These are phyloP conservation scores for Oscheius myriophilus DNA, from an alignment of 2,888 invertebrate species.

Conservation along the genomic window DNA sequence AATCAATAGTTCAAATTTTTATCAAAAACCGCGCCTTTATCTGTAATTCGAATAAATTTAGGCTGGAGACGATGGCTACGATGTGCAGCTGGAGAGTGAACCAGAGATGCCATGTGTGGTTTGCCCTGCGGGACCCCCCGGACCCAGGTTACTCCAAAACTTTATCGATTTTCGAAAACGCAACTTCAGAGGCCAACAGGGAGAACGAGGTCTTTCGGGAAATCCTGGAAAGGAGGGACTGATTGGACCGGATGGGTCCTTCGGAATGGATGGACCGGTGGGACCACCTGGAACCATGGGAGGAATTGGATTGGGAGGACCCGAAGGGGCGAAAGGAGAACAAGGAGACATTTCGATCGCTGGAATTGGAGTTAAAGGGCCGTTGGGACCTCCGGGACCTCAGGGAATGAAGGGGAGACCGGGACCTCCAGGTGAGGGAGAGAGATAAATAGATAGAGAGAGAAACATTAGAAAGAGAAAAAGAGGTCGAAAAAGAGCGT, in stretches of 20 bases:
- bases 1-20: too few species aligned
- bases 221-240: slow-evolving; percentile 53
- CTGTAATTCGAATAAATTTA: not conserved
- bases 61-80: slow-evolving; percentile 67
- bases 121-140: slow-evolving; percentile 70
- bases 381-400: slow-evolving; percentile 63
- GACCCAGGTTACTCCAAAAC: slow-evolving; percentile 54
- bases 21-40: too few species aligned
- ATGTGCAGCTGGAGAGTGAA: slow-evolving; percentile 67
- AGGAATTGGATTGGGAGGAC: slow-evolving; percentile 48
- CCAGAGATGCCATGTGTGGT: slow-evolving; percentile 69
- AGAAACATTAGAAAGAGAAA: not conserved
- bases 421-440: slow-evolving; percentile 53
- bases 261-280: slow-evolving; percentile 59
- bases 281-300: slow-evolving; percentile 58
- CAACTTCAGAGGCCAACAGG: slow-evolving; percentile 67
- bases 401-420: slow-evolving; percentile 59
- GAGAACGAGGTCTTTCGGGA: slow-evolving; percentile 67
- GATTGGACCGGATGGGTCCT: slow-evolving; percentile 59
- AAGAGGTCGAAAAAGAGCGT: too few species aligned
- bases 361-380: slow-evolving; percentile 67
- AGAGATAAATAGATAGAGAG: too few species aligned
- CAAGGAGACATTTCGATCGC: slow-evolving; percentile 62
- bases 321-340: slow-evolving; percentile 53
- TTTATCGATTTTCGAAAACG: too few species aligned